Percentiles rank a stretch among this genome's conserved stretches.
Conservation (phyloP, 2,888 invertebrate genomes). For the Aethes cnicana region DNA sequence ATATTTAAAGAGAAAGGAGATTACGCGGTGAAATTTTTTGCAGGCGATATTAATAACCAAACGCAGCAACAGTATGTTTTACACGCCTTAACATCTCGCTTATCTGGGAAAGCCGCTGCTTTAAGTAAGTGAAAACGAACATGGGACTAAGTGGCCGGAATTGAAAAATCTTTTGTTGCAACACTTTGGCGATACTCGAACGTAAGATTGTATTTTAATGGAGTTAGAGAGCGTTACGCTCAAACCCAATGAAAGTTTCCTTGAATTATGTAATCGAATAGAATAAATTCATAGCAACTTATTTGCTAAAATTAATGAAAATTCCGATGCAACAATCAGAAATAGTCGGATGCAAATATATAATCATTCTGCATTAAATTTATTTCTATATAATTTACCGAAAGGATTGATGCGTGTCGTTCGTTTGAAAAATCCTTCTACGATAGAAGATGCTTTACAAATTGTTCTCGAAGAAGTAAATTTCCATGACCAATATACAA, state of each 20-base stretch:
- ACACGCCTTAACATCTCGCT: not conserved
- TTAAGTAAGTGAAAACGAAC: not conserved
- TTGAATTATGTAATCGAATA: not conserved
- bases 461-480: too few species aligned
- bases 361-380: too few species aligned
- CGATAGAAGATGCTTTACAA: too few species aligned
- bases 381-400: too few species aligned
- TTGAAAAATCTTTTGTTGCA: not conserved
- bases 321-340: too few species aligned
- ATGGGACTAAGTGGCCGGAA: not conserved
- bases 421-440: too few species aligned
- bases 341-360: too few species aligned
- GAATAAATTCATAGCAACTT: not conserved
- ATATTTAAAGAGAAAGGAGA: not conserved
- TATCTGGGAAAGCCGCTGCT: not conserved
- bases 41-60: not conserved
- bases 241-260: slow-evolving; percentile 1
- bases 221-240: not conserved
- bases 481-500: too few species aligned
- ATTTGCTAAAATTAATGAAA: too few species aligned
- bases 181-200: slow-evolving; percentile 2
- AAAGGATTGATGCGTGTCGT: too few species aligned
- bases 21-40: not conserved
- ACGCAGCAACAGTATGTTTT: not conserved
- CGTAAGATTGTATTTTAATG: not conserved